Conservation (phyloP, 1,140 invertebrate genomes). For the Caenorhabditis brenneri region DNA sequence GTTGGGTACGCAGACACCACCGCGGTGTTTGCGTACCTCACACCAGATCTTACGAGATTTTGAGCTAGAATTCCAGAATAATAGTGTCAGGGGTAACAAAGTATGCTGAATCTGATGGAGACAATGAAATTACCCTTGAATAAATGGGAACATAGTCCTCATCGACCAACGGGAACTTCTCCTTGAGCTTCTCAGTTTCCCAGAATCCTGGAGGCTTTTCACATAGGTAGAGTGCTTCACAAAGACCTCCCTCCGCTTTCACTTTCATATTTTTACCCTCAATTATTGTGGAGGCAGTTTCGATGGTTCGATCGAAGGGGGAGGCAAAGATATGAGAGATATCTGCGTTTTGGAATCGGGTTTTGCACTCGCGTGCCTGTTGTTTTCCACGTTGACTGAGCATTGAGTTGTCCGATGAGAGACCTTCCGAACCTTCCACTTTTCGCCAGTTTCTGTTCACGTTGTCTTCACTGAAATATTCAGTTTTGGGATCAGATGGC, state of each 20-base stretch:
- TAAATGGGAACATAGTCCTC: slow-evolving; percentile 60
- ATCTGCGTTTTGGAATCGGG: slow-evolving; percentile 54
- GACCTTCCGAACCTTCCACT: slow-evolving; percentile 25
- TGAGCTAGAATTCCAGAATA: no score
- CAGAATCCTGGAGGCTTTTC: slow-evolving; percentile 66
- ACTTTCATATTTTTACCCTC: slow-evolving; percentile 53
- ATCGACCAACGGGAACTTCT: slow-evolving; percentile 62
- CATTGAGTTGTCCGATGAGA: slow-evolving; percentile 63
- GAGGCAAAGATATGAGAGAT: slow-evolving; percentile 65
- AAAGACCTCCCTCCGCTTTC: slow-evolving; percentile 63
- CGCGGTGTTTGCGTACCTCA: no score
- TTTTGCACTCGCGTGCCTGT: slow-evolving; percentile 62
- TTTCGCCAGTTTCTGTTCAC: slow-evolving; percentile 53
- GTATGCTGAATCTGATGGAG: no score
- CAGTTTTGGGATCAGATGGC: no score
- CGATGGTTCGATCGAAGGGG: slow-evolving; percentile 68
- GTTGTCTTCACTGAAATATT: slow-evolving; percentile 56
- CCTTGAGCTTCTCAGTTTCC: slow-evolving; percentile 53
- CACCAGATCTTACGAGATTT: no score
- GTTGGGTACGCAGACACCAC: no score
- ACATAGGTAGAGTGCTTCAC: slow-evolving; percentile 67
- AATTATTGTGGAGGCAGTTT: slow-evolving; percentile 62
- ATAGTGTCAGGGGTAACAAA: no score
- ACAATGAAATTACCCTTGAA: slow-evolving; percentile 45
- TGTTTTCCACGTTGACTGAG: slow-evolving; percentile 58